Percentiles rank a stretch among this genome's conserved stretches.
These are phyloP conservation scores for Drosophila buzzatii DNA, from an alignment of 2,888 invertebrate species.

Conservation along the genomic window DNA sequence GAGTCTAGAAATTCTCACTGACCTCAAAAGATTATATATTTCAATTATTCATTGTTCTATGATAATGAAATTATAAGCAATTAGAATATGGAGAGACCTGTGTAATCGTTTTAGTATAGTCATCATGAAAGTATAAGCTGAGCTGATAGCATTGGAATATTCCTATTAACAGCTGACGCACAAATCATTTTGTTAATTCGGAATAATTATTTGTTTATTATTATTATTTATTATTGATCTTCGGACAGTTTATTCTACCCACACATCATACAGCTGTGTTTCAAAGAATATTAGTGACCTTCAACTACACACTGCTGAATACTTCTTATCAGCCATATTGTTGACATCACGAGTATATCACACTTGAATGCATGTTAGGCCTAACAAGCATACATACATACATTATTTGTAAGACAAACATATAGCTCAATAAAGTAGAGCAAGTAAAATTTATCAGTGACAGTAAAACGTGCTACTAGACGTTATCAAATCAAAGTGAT, in stretches of 20 bases:
- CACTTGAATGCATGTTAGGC: no score
- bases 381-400: not conserved
- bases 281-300: not conserved
- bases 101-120: not conserved
- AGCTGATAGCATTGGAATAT: not conserved
- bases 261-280: not conserved
- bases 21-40: constrained; percentile 1
- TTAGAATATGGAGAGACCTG: not conserved
- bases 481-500: not conserved
- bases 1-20: not conserved
- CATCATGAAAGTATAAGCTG: not conserved
- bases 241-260: not conserved
- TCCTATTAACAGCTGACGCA: not conserved
- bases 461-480: not conserved
- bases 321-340: not conserved
- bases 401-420: not conserved
- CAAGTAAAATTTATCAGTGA: not conserved
- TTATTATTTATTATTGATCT: not conserved
- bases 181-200: not conserved
- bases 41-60: not conserved
- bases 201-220: not conserved
- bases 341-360: not conserved
- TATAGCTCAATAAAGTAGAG: not conserved
- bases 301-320: not conserved
- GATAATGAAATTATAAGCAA: not conserved